These are phyloP conservation scores for Heliconius nattereri DNA, from an alignment of 1,140 invertebrate genomes.

Conservation along the genomic window DNA sequence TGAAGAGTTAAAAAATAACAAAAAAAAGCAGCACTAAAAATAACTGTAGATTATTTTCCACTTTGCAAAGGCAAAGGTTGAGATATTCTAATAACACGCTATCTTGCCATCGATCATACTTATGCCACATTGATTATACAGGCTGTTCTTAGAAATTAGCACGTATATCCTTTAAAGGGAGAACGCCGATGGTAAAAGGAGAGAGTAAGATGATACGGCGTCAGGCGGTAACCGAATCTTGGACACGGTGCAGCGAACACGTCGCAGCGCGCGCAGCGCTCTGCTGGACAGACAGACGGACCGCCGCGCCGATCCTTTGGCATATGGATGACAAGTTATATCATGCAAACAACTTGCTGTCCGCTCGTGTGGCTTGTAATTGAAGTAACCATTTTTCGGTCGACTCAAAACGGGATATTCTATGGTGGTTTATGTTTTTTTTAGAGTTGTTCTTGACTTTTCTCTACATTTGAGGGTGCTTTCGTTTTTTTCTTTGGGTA, in stretches of 20 bases:
- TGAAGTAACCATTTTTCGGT: no score
- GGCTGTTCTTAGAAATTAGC: conserved; percentile 30
- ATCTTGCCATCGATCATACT: conserved; percentile 34
- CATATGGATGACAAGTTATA: conserved; percentile 46
- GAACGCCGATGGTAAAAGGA: conserved; percentile 36
- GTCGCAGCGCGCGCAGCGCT: conserved; percentile 56
- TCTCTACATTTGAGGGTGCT: no score
- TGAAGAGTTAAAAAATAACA: background rate
- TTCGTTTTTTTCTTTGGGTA: no score
- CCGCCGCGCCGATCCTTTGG: conserved; percentile 53
- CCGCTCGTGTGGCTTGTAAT: conserved; percentile 41
- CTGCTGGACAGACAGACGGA: conserved; percentile 62
- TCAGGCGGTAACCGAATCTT: conserved; percentile 65
- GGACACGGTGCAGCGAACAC: conserved; percentile 54
- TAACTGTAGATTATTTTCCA: background rate
- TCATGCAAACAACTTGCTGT: conserved; percentile 36
- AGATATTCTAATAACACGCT: conserved; percentile 19
- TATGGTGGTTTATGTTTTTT: no score
- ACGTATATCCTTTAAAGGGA: conserved; percentile 36
- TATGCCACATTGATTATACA: conserved; percentile 34
- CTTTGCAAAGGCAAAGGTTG: conserved; percentile 10
- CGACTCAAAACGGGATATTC: no score
- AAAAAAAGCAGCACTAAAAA: background rate
- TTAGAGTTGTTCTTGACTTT: no score
- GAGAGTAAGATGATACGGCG: conserved; percentile 60